Evolutionary conservation across 2,888 invertebrate genomes (phyloP).

Genomic region (Cephus pygmeus): DNA sequence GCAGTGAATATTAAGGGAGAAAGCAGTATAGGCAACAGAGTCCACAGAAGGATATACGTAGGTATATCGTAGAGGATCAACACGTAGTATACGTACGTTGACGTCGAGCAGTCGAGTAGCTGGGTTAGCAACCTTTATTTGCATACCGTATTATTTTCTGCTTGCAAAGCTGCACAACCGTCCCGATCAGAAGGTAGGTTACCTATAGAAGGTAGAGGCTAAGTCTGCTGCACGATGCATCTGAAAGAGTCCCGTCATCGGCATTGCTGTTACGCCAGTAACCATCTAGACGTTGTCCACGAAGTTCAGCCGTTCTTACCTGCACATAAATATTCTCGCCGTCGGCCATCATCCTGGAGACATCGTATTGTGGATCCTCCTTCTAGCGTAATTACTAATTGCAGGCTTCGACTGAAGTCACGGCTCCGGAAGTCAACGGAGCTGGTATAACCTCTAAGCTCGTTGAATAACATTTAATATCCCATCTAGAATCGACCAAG

Average conservation of each 20-base stretch:
- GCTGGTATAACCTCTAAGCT: constrained; percentile 15
- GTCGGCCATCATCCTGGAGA: not conserved
- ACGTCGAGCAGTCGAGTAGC: constrained; percentile 3
- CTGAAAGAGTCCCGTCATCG: not conserved
- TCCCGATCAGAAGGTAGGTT: constrained; percentile 2
- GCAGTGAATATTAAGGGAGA: not conserved
- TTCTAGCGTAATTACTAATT: constrained; percentile 42
- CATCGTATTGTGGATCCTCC: constrained; percentile 10
- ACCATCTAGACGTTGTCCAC: not conserved
- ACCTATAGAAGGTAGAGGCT: not conserved
- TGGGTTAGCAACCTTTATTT: constrained; percentile 8
- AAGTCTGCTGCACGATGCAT: not conserved
- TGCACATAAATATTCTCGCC: not conserved
- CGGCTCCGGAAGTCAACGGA: constrained; percentile 45
- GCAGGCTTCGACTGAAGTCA: constrained; percentile 45
- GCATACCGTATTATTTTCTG: constrained; percentile 9
- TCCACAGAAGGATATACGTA: not conserved
- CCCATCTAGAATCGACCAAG: constrained; percentile 12
- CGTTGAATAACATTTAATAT: constrained; percentile 37
- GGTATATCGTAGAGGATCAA: not conserved
- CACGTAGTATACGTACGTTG: constrained; percentile 1
- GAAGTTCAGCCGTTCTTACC: not conserved
- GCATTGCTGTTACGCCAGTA: not conserved
- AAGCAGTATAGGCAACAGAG: not conserved
- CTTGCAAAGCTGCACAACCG: not conserved